A percentile compares a stretch with the other conserved stretches of the same genome.
phyloP scores from a whole-genome alignment of 2,888 invertebrate species.

The Pristionchus maxplancki region DNA sequence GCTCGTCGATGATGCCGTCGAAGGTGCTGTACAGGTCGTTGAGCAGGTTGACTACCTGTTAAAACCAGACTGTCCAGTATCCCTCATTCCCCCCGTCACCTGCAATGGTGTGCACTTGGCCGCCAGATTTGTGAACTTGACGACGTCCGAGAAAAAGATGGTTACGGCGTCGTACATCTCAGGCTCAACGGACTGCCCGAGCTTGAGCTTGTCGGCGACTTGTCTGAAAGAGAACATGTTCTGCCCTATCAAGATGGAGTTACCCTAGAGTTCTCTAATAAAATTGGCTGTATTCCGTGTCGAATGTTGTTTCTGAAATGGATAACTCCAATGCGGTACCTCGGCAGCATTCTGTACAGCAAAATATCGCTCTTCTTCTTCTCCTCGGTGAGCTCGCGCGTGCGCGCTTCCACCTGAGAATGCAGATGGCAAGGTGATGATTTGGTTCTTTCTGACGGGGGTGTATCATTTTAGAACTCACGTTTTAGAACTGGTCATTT shows the following conservation, averaged over 20 bases:
- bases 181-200: constrained; percentile 70
- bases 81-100: too few species aligned
- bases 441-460: background rate
- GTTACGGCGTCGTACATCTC: constrained; percentile 71
- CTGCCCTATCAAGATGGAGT: too few species aligned
- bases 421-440: background rate
- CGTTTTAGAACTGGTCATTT: too few species aligned
- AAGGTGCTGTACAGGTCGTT: constrained; percentile 75
- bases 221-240: too few species aligned
- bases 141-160: constrained; percentile 73
- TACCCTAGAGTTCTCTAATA: too few species aligned
- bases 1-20: constrained; percentile 73
- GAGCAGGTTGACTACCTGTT: constrained; percentile 73
- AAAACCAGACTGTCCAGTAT: too few species aligned
- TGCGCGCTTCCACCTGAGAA: constrained; percentile 62
- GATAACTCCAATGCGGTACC: too few species aligned
- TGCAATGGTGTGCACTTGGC: constrained; percentile 70
- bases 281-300: too few species aligned
- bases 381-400: constrained; percentile 72
- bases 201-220: constrained; percentile 71
- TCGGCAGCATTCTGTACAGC: constrained; percentile 73
- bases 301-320: too few species aligned
- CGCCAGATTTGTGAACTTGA: constrained; percentile 70
- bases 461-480: too few species aligned
- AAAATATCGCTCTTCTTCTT: constrained; percentile 73